Evolutionary conservation across 2,113 vertebrate species (phyloP).

Genomic region (Phaethon lepturus): DNA sequence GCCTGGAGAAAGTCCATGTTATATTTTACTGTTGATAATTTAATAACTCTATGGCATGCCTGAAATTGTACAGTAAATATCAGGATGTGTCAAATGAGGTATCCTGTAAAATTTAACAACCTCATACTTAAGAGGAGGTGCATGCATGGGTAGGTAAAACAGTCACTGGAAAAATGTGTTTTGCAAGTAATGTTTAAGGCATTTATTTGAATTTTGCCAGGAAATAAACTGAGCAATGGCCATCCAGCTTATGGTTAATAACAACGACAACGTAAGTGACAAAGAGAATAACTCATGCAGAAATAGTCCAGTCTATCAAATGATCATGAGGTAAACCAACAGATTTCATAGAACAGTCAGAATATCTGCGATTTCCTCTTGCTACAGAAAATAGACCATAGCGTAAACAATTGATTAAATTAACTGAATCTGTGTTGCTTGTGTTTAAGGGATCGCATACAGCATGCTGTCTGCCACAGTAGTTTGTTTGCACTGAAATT

Average conservation of each 20-base stretch:
- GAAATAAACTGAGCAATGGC: neutral
- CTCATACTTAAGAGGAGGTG: neutral
- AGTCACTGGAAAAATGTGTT: neutral
- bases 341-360: neutral
- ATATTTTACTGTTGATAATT: constrained; percentile 76
- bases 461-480: constrained; percentile 25
- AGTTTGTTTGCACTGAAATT: constrained; percentile 77
- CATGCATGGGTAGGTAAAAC: neutral
- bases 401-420: constrained; percentile 78
- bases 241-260: neutral
- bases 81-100: constrained; percentile 54
- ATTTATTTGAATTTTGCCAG: neutral
- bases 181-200: neutral
- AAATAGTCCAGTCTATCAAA: constrained; percentile 8
- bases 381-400: constrained; percentile 55
- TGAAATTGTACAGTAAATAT: constrained; percentile 65
- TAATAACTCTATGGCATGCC: constrained; percentile 72
- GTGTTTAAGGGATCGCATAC: constrained; percentile 54
- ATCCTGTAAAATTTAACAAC: constrained; percentile 25
- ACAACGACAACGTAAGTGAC: neutral
- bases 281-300: neutral
- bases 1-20: constrained; percentile 70
- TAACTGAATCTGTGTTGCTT: constrained; percentile 50
- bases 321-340: neutral
- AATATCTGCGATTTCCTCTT: constrained; percentile 55